Base-by-base conservation (phyloP, 2,113 vertebrate species). In the Phyllostomus hastatus region DNA sequence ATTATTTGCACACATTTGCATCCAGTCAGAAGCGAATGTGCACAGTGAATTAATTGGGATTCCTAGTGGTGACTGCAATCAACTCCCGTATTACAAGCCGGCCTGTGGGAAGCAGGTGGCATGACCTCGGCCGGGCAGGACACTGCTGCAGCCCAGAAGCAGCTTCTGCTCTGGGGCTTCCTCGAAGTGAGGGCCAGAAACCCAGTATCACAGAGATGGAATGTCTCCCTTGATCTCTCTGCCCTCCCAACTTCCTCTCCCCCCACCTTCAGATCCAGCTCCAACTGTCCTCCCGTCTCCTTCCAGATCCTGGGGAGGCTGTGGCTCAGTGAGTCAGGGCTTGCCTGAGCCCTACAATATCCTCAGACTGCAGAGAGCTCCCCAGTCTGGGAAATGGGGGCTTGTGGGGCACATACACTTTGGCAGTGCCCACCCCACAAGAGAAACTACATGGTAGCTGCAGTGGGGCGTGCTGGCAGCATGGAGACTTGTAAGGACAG, bases 1-100 rank as follows among this genome's bases (percentile, higher is more conserved):
- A 31, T 92, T 81, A 75, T 80, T 91, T 89, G 90, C 79, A 67
- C 46, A 33, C 1, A 83, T 85, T 97, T 97, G 35, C 76, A 76
- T 75, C 67, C 2, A 57, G 12, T 70, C 67, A 72, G 59, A 90
- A 70, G 70, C 17, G 80, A 95, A 48, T 33, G 4, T 14, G 46
- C 59, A 78, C 33, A 66, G 19, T 52, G 20, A 91, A 95, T 83
- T 94, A 88, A 95, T 92, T 73, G 35, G 16, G 48, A 52, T 0
- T 5, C 19, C 78, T n/a, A 46, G 41, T 43, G 66, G 66, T 70
- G 69, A 93, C 6, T 91, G 43, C 43, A 33, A 38, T 96, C 82
- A 90, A 73, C 24, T 12, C 54, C 59, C 79, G 4, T 59, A 69
- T 96, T 81, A 72, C 17, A 33, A 90, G 52, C 46, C 84, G 59